Conservation (phyloP, 1,140 invertebrate species). For the Aphelinus atriplicis region DNA sequence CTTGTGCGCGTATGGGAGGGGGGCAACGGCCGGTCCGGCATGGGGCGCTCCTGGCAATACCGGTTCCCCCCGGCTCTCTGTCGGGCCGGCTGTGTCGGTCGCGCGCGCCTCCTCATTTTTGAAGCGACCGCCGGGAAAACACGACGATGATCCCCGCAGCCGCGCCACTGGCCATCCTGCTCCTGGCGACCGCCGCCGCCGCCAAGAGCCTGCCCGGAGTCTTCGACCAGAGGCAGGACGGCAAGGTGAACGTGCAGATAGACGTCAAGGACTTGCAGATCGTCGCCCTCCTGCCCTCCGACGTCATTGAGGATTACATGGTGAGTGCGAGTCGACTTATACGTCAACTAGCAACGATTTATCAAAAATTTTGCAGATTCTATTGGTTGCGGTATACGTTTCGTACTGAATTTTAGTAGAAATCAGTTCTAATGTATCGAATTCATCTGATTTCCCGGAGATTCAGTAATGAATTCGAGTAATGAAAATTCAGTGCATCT, state of each 20-base stretch:
- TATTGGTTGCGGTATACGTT: slow-evolving; percentile 8
- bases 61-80: not conserved
- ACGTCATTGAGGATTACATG: slow-evolving; percentile 66
- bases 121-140: slow-evolving; percentile 8
- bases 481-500: too few species aligned
- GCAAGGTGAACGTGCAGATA: slow-evolving; percentile 80
- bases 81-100: not conserved
- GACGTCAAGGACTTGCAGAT: slow-evolving; percentile 81
- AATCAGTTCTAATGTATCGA: too few species aligned
- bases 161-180: slow-evolving; percentile 33
- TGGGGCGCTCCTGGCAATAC: slow-evolving; percentile 24
- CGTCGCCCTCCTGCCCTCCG: slow-evolving; percentile 72
- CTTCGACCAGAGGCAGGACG: slow-evolving; percentile 80
- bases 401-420: too few species aligned
- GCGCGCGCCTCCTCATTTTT: not conserved
- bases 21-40: not conserved
- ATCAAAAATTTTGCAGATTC: too few species aligned
- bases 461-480: too few species aligned
- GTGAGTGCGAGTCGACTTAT: slow-evolving; percentile 49
- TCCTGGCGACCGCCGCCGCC: not conserved
- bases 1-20: not conserved
- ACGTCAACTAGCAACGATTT: not conserved
- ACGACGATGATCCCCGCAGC: slow-evolving; percentile 27
- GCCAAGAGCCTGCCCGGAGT: slow-evolving; percentile 25
- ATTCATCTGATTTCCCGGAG: too few species aligned